Evolutionary conservation across 2,888 invertebrate genomes (phyloP).

Genomic region (Drosophila atripex): DNA sequence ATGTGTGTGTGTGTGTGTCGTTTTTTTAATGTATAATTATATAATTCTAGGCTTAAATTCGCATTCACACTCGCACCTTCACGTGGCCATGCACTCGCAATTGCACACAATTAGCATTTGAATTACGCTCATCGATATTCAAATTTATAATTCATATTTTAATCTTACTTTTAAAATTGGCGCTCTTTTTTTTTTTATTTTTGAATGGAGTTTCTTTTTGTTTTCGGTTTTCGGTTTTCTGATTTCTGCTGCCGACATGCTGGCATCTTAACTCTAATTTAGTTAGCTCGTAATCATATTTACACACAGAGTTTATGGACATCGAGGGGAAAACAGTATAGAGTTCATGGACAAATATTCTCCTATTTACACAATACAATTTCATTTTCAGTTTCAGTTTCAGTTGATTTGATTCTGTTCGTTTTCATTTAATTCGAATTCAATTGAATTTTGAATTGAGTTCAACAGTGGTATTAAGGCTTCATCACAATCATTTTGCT

Average conservation of each 20-base stretch:
- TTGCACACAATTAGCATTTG: constrained; percentile 60
- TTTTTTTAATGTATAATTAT: constrained; percentile 18
- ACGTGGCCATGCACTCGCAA: constrained; percentile 5
- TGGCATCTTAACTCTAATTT: constrained; percentile 66
- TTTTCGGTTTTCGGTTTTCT: background rate
- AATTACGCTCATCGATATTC: constrained; percentile 52
- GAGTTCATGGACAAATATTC: constrained; percentile 35
- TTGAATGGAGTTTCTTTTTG: constrained; percentile 8
- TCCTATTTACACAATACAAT: constrained; percentile 40
- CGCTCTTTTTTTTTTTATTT: constrained; percentile 48
- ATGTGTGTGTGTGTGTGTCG: background rate
- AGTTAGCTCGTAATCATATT: constrained; percentile 63
- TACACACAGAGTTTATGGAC: constrained; percentile 52
- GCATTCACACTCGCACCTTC: constrained; percentile 9
- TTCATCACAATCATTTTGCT: constrained; percentile 74
- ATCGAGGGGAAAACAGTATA: constrained; percentile 20
- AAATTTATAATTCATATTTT: constrained; percentile 41
- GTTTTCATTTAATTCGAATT: constrained; percentile 22
- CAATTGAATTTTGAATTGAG: constrained; percentile 18
- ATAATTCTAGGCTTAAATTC: constrained; percentile 39
- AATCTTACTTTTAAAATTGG: constrained; percentile 69
- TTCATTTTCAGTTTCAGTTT: constrained; percentile 18
- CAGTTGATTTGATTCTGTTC: constrained; percentile 30
- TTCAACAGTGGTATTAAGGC: constrained; percentile 58
- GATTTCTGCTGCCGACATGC: constrained; percentile 13